phyloP scores from a whole-genome alignment of 2,888 invertebrate species.

The Carpatolechia fugitivella region DNA sequence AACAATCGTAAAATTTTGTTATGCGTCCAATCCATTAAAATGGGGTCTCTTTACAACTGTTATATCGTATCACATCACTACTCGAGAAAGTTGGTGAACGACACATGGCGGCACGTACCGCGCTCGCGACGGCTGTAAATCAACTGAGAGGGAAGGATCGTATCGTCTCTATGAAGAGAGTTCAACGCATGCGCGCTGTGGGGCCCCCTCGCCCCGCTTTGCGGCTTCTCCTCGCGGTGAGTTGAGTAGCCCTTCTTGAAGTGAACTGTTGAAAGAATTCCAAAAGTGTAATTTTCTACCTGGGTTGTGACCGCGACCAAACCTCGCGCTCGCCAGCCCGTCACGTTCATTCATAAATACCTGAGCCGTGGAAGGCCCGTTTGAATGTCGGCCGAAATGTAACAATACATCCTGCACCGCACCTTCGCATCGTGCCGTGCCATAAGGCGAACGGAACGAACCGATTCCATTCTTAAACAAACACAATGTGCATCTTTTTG shows the following conservation, averaged over 20 bases:
- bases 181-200: conserved; percentile 72
- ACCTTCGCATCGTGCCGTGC: conserved; percentile 27
- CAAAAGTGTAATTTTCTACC: conserved; percentile 77
- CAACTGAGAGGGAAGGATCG: conserved; percentile 74
- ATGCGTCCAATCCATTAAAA: conserved; percentile 34
- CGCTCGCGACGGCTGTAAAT: conserved; percentile 63
- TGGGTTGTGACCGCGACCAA: conserved; percentile 64
- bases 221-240: conserved; percentile 72
- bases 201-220: conserved; percentile 73
- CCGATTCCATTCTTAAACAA: conserved; percentile 61
- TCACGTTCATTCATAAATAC: conserved; percentile 80
- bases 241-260: conserved; percentile 68
- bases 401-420: conserved; percentile 41
- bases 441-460: conserved; percentile 50
- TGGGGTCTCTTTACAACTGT: conserved; percentile 47
- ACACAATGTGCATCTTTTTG: conserved; percentile 60
- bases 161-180: conserved; percentile 59
- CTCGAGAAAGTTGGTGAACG: conserved; percentile 74
- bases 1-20: conserved; percentile 38
- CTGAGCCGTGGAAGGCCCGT: conserved; percentile 41
- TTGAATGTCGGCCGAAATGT: conserved; percentile 34
- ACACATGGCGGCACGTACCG: conserved; percentile 82
- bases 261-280: conserved; percentile 73
- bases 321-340: conserved; percentile 61
- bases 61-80: conserved; percentile 77